phyloP scores from a whole-genome alignment of 1,140 invertebrate genomes.

The honey bee (Apis mellifera) region DNA sequence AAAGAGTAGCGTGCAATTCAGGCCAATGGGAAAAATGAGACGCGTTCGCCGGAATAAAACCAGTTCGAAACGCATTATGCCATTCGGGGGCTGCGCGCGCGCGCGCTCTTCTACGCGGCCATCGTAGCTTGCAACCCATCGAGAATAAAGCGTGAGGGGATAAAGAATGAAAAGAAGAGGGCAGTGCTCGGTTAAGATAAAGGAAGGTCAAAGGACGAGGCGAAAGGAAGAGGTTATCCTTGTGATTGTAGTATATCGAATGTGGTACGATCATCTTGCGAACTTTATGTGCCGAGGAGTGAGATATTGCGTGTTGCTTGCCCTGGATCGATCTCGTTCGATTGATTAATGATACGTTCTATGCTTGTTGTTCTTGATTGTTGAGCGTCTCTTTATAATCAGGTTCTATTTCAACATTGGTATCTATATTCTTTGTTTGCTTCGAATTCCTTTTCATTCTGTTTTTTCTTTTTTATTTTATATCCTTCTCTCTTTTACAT shows the following conservation, averaged over 20 bases:
- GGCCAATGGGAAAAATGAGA: conserved; percentile 70
- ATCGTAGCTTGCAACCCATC: conserved; percentile 55
- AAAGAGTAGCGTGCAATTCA: conserved; percentile 57
- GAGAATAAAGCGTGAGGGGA: conserved; percentile 71
- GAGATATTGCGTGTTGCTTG: neutral
- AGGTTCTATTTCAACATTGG: neutral
- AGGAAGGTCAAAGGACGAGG: conserved; percentile 36
- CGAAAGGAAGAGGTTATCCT: neutral
- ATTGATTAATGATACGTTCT: neutral
- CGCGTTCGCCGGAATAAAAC: conserved; percentile 65
- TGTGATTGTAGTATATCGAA: neutral
- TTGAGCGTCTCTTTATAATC: neutral
- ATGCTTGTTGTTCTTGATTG: neutral
- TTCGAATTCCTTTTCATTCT: no score
- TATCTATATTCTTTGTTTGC: no score
- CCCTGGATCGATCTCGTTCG: neutral
- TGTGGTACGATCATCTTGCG: neutral
- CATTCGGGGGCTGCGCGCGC: conserved; percentile 42
- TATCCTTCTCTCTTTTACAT: no score
- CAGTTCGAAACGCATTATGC: conserved; percentile 73
- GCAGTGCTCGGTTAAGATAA: conserved; percentile 52
- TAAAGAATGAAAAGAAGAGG: conserved; percentile 66
- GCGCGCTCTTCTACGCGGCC: conserved; percentile 41
- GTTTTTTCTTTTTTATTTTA: no score
- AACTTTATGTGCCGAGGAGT: no score